Percentiles rank a stretch among this genome's conserved stretches.
Conservation (phyloP, 2,888 invertebrate species). For the Ophion slaviceki region DNA sequence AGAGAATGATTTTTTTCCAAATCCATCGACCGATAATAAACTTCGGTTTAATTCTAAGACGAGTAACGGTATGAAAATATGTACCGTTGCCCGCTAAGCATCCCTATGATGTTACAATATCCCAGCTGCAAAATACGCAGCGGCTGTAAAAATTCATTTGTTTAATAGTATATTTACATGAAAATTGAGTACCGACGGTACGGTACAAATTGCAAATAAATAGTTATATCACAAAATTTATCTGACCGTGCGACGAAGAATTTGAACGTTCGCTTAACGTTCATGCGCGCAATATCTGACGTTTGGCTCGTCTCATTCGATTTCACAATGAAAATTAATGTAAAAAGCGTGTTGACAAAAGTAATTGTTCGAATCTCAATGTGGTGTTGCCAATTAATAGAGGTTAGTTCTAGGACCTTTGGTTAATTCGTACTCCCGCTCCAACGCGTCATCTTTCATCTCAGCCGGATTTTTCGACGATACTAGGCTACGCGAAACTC, state of each 20-base stretch:
- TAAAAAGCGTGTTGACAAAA: slow-evolving; percentile 45
- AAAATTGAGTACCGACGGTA: slow-evolving; percentile 54
- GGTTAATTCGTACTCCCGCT: slow-evolving; percentile 46
- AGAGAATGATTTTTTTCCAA: slow-evolving; percentile 19
- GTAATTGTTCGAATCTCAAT: slow-evolving; percentile 40
- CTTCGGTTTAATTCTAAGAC: slow-evolving; percentile 17
- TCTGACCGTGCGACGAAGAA: slow-evolving; percentile 57
- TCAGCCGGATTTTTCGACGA: not conserved
- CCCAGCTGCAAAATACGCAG: slow-evolving; percentile 44
- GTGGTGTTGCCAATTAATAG: slow-evolving; percentile 36
- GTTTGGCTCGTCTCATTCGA: slow-evolving; percentile 32
- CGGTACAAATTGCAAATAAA: slow-evolving; percentile 64
- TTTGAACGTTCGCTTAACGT: slow-evolving; percentile 47
- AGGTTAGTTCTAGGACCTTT: slow-evolving; percentile 46
- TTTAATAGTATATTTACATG: slow-evolving; percentile 60
- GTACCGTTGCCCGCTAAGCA: not conserved
- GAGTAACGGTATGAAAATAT: slow-evolving; percentile 11
- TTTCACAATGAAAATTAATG: slow-evolving; percentile 12
- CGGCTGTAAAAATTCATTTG: slow-evolving; percentile 37
- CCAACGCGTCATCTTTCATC: not conserved
- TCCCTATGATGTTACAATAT: slow-evolving; percentile 35
- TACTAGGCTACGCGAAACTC: slow-evolving; percentile 17
- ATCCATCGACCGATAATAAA: slow-evolving; percentile 15
- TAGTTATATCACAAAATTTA: slow-evolving; percentile 68
- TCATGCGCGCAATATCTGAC: slow-evolving; percentile 56